Evolutionary conservation across 2,888 invertebrate genomes (phyloP).

Genomic region (Plemyria rubiginata): DNA sequence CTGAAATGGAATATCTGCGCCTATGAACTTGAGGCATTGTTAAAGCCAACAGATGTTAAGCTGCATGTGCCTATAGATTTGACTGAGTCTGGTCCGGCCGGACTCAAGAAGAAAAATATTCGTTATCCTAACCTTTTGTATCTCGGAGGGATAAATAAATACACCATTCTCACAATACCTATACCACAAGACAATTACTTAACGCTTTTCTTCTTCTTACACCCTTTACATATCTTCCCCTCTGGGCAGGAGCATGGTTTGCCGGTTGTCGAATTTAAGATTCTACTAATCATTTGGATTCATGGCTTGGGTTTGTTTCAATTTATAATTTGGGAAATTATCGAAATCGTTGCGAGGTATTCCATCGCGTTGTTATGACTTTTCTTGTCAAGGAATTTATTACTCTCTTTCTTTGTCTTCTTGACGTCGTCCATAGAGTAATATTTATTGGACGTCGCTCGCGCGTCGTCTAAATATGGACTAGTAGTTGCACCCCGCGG

Average conservation of each 20-base stretch:
- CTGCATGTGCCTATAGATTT: too few relatives aligned
- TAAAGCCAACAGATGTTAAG: too few relatives aligned
- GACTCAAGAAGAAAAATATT: background rate
- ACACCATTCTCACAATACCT: constrained; percentile 41
- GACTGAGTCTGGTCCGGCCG: background rate
- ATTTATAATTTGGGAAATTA: constrained; percentile 27
- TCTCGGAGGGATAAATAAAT: constrained; percentile 46
- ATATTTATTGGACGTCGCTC: too few relatives aligned
- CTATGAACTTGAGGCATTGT: too few relatives aligned
- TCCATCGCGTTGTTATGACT: constrained; percentile 30
- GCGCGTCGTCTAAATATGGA: too few relatives aligned
- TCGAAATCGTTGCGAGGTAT: constrained; percentile 28
- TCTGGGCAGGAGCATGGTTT: constrained; percentile 47
- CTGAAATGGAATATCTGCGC: too few relatives aligned
- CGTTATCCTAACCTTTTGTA: constrained; percentile 49
- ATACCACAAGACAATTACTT: constrained; percentile 49
- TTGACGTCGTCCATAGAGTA: constrained; percentile 5
- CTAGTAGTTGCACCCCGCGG: too few relatives aligned
- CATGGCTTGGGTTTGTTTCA: constrained; percentile 19
- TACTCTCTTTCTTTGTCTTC: too few relatives aligned
- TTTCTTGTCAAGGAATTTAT: too few relatives aligned
- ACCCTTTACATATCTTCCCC: constrained; percentile 42
- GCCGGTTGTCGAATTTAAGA: constrained; percentile 37
- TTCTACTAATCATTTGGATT: constrained; percentile 44
- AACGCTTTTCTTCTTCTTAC: constrained; percentile 41